phyloP scores from a whole-genome alignment of 1,140 invertebrate species.

The Acromyrmex charruanus region DNA sequence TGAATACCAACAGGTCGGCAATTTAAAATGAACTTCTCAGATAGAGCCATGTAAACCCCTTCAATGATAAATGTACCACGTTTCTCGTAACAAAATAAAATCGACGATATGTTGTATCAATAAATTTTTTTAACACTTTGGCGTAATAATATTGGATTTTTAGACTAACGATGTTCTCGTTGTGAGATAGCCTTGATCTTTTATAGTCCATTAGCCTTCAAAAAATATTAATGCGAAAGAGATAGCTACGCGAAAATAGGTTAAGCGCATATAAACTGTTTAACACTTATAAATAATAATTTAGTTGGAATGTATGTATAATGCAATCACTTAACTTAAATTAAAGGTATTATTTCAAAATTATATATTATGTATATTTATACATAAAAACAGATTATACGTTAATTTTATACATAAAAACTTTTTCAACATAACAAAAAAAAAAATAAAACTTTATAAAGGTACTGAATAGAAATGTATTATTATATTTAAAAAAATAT shows the following conservation, averaged over 20 bases:
- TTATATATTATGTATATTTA: not conserved
- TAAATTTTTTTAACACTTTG: conserved; percentile 1
- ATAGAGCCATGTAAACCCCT: not conserved
- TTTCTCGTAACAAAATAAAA: not conserved
- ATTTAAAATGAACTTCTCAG: not conserved
- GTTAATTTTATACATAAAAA: not conserved
- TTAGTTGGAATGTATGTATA: not conserved
- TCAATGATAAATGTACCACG: not conserved
- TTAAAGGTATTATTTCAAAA: conserved; percentile 4
- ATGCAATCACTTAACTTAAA: not conserved
- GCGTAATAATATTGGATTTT: not conserved
- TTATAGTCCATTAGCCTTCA: not conserved
- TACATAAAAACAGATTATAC: not conserved
- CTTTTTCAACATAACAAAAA: not conserved
- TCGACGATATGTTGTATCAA: not conserved
- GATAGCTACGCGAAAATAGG: not conserved
- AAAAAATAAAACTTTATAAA: not conserved
- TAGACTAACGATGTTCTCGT: not conserved
- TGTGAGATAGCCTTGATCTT: not conserved
- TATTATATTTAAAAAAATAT: not conserved
- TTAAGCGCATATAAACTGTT: not conserved
- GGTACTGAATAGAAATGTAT: not conserved
- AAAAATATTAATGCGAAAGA: conserved; percentile 21
- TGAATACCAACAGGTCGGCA: conserved; percentile 4
- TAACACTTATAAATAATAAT: not conserved